Conservation (phyloP, 2,797 vertebrate species). For the Spheniscus humboldti region DNA sequence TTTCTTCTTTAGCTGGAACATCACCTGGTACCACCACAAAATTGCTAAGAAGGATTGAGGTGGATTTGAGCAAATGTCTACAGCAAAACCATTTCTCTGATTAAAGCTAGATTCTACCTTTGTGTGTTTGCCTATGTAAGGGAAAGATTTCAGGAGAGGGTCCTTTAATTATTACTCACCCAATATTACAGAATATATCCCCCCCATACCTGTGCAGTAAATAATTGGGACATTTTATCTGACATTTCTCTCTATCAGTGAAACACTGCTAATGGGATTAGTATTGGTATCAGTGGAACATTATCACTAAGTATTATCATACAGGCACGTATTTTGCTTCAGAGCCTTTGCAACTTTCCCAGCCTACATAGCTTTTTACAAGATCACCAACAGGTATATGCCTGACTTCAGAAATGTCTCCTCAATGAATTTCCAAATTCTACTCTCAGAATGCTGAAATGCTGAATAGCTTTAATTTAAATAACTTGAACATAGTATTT, state of each 20-base stretch:
- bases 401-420: neutral
- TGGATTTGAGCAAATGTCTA: neutral
- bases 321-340: neutral
- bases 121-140: neutral
- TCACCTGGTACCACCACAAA: neutral
- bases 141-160: neutral
- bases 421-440: neutral
- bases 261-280: neutral
- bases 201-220: neutral
- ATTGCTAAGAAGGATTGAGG: neutral
- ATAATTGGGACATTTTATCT: neutral
- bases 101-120: neutral
- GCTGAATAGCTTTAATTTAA: neutral
- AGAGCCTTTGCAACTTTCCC: neutral
- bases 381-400: neutral
- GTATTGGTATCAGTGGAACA: neutral
- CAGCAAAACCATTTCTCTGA: neutral
- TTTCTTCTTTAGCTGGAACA: neutral
- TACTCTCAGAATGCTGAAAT: neutral
- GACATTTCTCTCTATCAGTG: neutral
- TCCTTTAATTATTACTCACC: neutral
- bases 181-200: neutral
- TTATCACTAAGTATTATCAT: neutral
- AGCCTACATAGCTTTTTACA: neutral
- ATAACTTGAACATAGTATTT: neutral